Percentiles rank a stretch among this genome's conserved stretches.
Evolutionary conservation across 92 coral and sea anemone species (phyloP).

Genomic region (Umimayanthus kanabou): DNA sequence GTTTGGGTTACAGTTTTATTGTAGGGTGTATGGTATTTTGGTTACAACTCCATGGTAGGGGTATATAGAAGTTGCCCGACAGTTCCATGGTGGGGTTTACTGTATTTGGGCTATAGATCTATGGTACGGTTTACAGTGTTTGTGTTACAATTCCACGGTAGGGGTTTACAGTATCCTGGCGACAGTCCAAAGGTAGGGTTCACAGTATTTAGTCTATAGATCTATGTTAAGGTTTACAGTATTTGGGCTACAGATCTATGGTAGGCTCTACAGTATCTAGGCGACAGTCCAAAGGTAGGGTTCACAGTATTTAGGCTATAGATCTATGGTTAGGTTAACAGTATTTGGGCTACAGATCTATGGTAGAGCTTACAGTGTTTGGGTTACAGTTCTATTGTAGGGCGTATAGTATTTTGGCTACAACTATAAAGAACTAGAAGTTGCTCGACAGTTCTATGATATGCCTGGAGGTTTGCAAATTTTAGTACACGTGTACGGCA

Average conservation of each 20-base stretch:
- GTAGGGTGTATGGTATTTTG: background rate
- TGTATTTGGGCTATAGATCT: too few species aligned
- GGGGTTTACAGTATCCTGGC: too few species aligned
- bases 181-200: too few species aligned
- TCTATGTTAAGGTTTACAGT: background rate
- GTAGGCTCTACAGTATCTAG: background rate
- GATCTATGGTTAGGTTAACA: background rate
- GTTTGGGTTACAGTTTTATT: slow-evolving; percentile 3
- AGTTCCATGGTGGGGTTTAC: slow-evolving; percentile 15
- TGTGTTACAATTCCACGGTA: too few species aligned
- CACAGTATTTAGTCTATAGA: too few species aligned
- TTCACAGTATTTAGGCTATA: too few species aligned
- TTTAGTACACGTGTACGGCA: background rate
- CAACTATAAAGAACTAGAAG: too few species aligned
- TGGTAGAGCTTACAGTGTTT: background rate
- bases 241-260: slow-evolving; percentile 18
- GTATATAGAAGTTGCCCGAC: slow-evolving; percentile 13
- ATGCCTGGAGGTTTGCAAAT: too few species aligned
- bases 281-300: too few species aligned
- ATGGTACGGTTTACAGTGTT: too few species aligned
- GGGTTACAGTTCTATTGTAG: background rate
- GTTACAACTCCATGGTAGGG: background rate
- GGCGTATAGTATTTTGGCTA: too few species aligned
- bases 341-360: slow-evolving; percentile 11
- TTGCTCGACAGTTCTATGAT: too few species aligned